These are phyloP conservation scores for Eupleurogrammus muticus DNA, from an alignment of 2,797 vertebrate genomes.

Conservation along the genomic window DNA sequence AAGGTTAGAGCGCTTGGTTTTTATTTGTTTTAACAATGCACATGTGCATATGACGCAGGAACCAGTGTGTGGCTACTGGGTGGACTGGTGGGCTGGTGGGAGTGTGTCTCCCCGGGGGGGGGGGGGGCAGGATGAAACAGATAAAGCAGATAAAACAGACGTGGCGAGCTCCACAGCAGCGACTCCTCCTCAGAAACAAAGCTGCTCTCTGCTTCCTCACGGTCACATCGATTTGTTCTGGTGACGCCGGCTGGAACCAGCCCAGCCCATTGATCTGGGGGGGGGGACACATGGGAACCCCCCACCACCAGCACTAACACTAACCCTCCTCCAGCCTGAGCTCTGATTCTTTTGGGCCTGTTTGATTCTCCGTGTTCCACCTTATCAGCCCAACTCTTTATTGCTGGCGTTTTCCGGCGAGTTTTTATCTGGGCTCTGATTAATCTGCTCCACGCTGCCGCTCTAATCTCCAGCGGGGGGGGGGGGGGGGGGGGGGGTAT, in stretches of 20 bases:
- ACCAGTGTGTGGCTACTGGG: constrained; percentile 66
- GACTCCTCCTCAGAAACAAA: constrained; percentile 84
- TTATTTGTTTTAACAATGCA: constrained; percentile 16
- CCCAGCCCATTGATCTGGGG: constrained; percentile 83
- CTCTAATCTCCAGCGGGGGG: too few relatives aligned
- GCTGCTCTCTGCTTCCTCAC: constrained; percentile 81
- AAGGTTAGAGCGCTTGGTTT: constrained; percentile 47
- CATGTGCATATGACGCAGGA: constrained; percentile 44
- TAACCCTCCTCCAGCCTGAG: constrained; percentile 37
- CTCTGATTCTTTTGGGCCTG: constrained; percentile 78
- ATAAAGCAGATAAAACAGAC: constrained; percentile 83
- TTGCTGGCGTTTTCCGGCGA: constrained; percentile 81
- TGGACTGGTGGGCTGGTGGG: constrained; percentile 46
- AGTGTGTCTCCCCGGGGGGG: too few relatives aligned
- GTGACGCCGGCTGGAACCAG: constrained; percentile 82
- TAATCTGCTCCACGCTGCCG: too few relatives aligned
- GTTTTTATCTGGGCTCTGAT: constrained; percentile 83
- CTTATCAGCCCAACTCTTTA: constrained; percentile 84
- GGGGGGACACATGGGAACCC: constrained; percentile 74
- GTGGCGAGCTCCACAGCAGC: constrained; percentile 83
- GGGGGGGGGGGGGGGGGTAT: too few relatives aligned
- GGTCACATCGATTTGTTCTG: constrained; percentile 86
- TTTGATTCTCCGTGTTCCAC: constrained; percentile 81
- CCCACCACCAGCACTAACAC: too few relatives aligned
- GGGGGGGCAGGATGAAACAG: too few relatives aligned